Base-by-base conservation (phyloP, 2,797 vertebrate species). In the Sylvilagus floridanus region DNA sequence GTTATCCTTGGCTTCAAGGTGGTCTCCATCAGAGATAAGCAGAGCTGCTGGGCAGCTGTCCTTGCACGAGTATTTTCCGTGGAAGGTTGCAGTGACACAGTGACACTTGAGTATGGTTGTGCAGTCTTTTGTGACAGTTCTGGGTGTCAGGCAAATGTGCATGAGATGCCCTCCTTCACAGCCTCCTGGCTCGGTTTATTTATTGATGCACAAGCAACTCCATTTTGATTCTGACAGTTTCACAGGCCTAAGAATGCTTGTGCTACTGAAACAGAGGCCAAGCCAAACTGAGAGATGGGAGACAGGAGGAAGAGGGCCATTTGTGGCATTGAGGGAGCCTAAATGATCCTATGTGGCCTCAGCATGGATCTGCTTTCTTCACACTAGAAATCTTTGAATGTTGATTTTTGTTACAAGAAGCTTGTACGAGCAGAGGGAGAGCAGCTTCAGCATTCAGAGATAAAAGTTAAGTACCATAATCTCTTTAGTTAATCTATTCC, bases 341-440 rank as follows among this genome's bases (percentile, higher is more conserved):
- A 47, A 75, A 12, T 54, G 30, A 30, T 50, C 12, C 16, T 13
- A 72, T 50, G 7, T 78, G 19, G 9, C 79, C 14, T 84, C 68
- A 76, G 42, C 77, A 22, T 7, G 24, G 30, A 57, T 52, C 42
- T 42, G 62, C 24, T 77, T 66, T 65, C 30, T 37, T 85, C 26
- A 77, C n/a, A 75, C 78, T 13, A 72, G 62, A 92, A 81, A 90
- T 73, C 89, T 93, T 32, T 60, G 14, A 82, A 88, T 92, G 52
- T 9, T 62, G 22, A 88, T 75, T 88, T 1, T 71, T 69, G 30
- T 68, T 84, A 66, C 9, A 94, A 90, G 72, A 79, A 81, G 14
- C 24, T 79, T 94, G 62, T 11, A 62, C 19, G 35, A 76, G n/a
- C 21, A 32, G 87, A 79, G 78, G 69, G 37, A 85, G 91, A 50